These are phyloP conservation scores for Chiloscyllium punctatum DNA, from an alignment of 2,797 vertebrate genomes.

Conservation along the genomic window DNA sequence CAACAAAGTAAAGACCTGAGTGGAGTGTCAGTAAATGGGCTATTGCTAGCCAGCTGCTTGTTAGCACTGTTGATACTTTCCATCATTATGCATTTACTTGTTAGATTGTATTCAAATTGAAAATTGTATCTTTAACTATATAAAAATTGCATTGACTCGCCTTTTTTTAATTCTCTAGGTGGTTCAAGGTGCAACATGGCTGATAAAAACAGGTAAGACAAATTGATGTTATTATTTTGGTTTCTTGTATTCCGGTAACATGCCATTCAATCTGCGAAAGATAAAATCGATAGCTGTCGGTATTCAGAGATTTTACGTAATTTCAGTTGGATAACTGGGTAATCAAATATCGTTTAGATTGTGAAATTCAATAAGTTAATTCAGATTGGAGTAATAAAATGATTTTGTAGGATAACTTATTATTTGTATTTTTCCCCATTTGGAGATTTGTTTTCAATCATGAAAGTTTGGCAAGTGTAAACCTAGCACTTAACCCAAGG, in stretches of 20 bases:
- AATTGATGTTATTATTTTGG: neutral
- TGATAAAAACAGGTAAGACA: conserved; percentile 31
- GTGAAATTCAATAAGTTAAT: neutral
- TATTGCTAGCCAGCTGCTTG: no score
- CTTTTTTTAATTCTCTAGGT: neutral
- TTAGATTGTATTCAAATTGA: neutral
- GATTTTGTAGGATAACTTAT: no score
- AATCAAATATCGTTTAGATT: neutral
- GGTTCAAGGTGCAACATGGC: conserved; percentile 20
- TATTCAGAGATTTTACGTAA: neutral
- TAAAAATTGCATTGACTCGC: neutral
- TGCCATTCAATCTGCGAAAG: neutral
- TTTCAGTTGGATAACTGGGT: neutral
- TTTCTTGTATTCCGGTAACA: neutral
- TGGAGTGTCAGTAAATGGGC: no score
- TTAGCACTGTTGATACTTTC: no score
- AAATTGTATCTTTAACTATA: neutral
- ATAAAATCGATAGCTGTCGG: no score
- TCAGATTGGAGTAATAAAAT: neutral
- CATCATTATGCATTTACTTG: neutral
- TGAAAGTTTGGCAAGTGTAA: neutral
- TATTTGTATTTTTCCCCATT: neutral
- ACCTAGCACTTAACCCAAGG: neutral
- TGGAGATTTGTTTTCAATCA: neutral
- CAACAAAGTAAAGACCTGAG: no score